Evolutionary conservation across 2,113 vertebrate genomes (phyloP).

Genomic region (Neotoma lepida): DNA sequence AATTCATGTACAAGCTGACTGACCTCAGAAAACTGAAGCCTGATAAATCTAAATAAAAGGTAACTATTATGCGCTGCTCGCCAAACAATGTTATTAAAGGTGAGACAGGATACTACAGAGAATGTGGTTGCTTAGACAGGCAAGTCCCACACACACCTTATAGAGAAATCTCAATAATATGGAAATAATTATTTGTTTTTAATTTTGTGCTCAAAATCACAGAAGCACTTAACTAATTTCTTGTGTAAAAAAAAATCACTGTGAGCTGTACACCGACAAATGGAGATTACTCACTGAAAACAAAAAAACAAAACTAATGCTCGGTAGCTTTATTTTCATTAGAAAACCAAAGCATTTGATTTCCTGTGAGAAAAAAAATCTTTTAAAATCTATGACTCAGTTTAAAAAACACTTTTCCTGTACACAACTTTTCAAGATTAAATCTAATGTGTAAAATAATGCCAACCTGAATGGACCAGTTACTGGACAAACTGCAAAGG

Average conservation of each 20-base stretch:
- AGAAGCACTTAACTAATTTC: slow-evolving; percentile 1
- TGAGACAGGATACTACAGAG: neutral
- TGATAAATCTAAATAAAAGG: slow-evolving; percentile 48
- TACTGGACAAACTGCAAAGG: slow-evolving; percentile 53
- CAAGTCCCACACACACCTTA: neutral
- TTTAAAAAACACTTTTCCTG: slow-evolving; percentile 28
- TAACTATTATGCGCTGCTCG: neutral
- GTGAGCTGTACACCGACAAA: neutral
- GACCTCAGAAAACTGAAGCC: slow-evolving; percentile 6
- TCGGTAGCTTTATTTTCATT: slow-evolving; percentile 57
- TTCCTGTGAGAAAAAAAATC: slow-evolving; percentile 34
- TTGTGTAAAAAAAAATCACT: slow-evolving; percentile 23
- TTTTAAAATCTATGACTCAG: slow-evolving; percentile 25
- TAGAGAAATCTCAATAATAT: neutral
- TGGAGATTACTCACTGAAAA: neutral
- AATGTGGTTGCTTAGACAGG: slow-evolving; percentile 17
- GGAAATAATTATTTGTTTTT: slow-evolving; percentile 57
- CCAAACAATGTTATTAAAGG: neutral
- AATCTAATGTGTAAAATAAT: slow-evolving; percentile 1
- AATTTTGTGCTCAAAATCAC: slow-evolving; percentile 28
- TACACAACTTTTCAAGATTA: slow-evolving; percentile 55
- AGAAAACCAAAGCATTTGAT: neutral
- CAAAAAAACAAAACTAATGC: neutral
- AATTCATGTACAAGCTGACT: neutral
- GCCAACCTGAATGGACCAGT: neutral